Evolutionary conservation across 53 echinoderm and acorn worm species (phyloP).

Genomic region (Echinometra lucunter): DNA sequence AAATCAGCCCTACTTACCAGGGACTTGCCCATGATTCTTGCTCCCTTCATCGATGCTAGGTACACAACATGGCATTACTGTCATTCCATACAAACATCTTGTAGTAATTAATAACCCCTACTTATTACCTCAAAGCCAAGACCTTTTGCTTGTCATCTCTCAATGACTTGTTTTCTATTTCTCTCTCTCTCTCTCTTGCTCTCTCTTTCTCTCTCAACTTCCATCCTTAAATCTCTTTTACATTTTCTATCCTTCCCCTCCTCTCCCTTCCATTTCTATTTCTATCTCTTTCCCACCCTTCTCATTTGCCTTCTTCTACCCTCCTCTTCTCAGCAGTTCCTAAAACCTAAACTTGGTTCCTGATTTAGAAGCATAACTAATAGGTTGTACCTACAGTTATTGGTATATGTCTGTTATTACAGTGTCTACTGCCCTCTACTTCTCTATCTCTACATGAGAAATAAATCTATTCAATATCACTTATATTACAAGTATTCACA

Average conservation of each 20-base stretch:
- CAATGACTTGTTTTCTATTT: background rate
- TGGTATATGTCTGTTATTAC: too few species aligned
- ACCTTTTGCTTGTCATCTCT: slow-evolving; percentile 32
- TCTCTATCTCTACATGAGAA: too few species aligned
- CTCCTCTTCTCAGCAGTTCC: background rate
- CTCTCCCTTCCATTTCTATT: background rate
- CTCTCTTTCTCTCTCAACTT: background rate
- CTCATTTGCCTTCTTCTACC: background rate
- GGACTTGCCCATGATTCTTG: background rate
- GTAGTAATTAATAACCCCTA: slow-evolving; percentile 63
- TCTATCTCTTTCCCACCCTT: background rate
- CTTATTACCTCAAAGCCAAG: slow-evolving; percentile 42
- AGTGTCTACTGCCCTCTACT: too few species aligned
- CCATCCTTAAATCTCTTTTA: background rate
- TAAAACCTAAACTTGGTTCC: too few species aligned
- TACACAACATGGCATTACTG: slow-evolving; percentile 53
- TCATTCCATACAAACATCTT: slow-evolving; percentile 61
- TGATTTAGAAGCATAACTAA: too few species aligned
- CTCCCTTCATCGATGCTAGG: slow-evolving; percentile 18
- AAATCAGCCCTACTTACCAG: slow-evolving; percentile 39
- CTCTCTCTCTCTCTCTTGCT: background rate
- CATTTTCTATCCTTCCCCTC: background rate
- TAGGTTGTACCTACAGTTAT: too few species aligned
- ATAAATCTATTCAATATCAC: too few species aligned
- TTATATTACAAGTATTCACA: too few species aligned